Percentiles rank a stretch among this genome's conserved stretches.
Evolutionary conservation across 1,140 invertebrate species (phyloP).

Genomic region (Drosophila oshimai): DNA sequence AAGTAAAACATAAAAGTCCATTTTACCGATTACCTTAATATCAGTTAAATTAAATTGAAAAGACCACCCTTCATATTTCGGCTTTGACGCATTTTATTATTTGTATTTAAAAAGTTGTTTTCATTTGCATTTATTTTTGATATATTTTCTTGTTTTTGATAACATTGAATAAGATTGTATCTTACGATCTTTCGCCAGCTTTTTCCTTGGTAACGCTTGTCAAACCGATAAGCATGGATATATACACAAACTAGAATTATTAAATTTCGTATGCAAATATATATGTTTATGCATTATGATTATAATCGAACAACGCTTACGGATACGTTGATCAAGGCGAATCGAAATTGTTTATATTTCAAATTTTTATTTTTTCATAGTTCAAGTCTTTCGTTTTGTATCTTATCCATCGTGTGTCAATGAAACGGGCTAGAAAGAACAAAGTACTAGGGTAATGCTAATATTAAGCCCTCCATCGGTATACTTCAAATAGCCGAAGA

Average conservation of each 20-base stretch:
- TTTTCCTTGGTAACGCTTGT: constrained; percentile 31
- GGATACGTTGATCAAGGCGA: constrained; percentile 10
- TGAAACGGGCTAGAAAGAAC: not conserved
- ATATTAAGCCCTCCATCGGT: not conserved
- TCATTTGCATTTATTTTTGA: constrained; percentile 40
- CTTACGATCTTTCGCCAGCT: constrained; percentile 41
- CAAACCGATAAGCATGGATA: constrained; percentile 47
- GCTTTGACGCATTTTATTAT: constrained; percentile 51
- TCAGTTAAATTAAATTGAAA: not conserved
- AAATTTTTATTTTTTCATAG: constrained; percentile 6
- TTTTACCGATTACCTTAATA: too few species aligned
- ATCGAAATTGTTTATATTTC: constrained; percentile 27
- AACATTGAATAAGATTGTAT: constrained; percentile 66
- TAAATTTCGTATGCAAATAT: constrained; percentile 53
- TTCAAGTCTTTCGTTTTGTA: constrained; percentile 72
- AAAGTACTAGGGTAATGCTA: not conserved
- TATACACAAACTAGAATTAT: constrained; percentile 35
- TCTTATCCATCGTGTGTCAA: not conserved
- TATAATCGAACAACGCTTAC: constrained; percentile 9
- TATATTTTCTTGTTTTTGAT: constrained; percentile 52
- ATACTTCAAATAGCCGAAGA: constrained; percentile 51
- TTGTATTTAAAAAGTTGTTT: constrained; percentile 53
- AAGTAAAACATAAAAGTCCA: too few species aligned
- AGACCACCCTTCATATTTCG: not conserved
- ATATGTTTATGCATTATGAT: constrained; percentile 28